Conservation (phyloP, 1,140 invertebrate genomes). For the Zeugodacus cucurbitae region DNA sequence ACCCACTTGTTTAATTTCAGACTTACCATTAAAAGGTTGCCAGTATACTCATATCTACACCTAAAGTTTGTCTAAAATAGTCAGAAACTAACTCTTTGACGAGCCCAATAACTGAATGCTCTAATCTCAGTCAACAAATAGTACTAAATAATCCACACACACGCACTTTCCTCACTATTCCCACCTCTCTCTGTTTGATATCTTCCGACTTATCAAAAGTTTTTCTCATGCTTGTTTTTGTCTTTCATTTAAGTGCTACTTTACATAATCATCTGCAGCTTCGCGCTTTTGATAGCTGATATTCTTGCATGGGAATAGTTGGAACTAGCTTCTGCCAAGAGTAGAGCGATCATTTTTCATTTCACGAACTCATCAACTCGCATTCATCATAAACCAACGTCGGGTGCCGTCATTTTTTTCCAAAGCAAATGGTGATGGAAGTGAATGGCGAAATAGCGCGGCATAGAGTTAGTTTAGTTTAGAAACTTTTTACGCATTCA, state of each 20-base stretch:
- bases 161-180: neutral
- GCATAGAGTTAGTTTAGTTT: neutral
- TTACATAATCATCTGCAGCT: neutral
- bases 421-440: neutral
- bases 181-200: neutral
- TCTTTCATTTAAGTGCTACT: neutral
- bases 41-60: too few species aligned
- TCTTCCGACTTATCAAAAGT: neutral
- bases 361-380: conserved; percentile 27
- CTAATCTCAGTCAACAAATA: neutral
- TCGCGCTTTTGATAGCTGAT: neutral
- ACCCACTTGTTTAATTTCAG: too few species aligned
- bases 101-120: neutral
- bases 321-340: neutral
- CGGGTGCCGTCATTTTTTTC: neutral
- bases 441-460: neutral
- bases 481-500: neutral
- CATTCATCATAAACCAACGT: neutral
- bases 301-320: neutral
- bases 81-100: too few species aligned
- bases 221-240: neutral
- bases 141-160: neutral
- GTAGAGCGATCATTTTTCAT: conserved; percentile 1
- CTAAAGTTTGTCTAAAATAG: too few species aligned
- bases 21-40: too few species aligned